A percentile compares a stretch with the other conserved stretches of the same genome.
Evolutionary conservation across 37 sponge, comb jelly and placozoan genomes (phyloP).

Genomic region (Oscarella lobularis): DNA sequence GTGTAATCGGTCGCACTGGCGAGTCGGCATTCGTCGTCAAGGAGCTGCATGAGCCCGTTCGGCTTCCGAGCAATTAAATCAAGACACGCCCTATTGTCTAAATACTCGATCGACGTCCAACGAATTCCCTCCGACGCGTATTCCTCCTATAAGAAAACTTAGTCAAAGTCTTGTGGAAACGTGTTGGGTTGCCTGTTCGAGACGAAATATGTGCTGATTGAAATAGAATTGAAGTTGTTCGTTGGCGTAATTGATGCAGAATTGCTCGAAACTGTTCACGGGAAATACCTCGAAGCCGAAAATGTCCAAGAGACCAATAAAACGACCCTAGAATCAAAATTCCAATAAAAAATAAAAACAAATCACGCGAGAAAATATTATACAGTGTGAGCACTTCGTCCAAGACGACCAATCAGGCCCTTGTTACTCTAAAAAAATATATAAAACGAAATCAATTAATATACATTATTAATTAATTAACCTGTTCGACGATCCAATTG

Average conservation of each 20-base stretch:
- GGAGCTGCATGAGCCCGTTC: slow-evolving; percentile 71
- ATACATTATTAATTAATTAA: not conserved
- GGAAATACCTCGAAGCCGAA: slow-evolving; percentile 95
- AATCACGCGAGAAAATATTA: too few relatives aligned
- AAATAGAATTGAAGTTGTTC: slow-evolving; percentile 98
- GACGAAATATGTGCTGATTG: slow-evolving; percentile 88
- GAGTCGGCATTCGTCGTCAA: slow-evolving; percentile 81
- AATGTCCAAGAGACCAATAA: slow-evolving; percentile 93
- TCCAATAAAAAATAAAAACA: too few relatives aligned
- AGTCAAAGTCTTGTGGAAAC: not conserved
- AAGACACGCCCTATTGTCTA: slow-evolving; percentile 81
- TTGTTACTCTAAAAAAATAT: too few relatives aligned
- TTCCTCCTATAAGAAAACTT: slow-evolving; percentile 49
- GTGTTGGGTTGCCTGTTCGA: slow-evolving; percentile 41
- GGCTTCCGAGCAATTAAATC: slow-evolving; percentile 81
- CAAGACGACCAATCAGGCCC: too few relatives aligned
- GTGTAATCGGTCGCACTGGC: slow-evolving; percentile 73
- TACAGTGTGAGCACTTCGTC: too few relatives aligned
- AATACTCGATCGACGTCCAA: slow-evolving; percentile 67
- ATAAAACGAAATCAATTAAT: too few relatives aligned
- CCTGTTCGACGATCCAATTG: slow-evolving; percentile 67
- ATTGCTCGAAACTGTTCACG: slow-evolving; percentile 94
- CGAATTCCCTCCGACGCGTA: slow-evolving; percentile 72
- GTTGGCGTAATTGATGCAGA: slow-evolving; percentile 98
- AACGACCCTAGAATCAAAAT: slow-evolving; percentile 21